A percentile compares a stretch with the other conserved stretches of the same genome.
phyloP scores from a whole-genome alignment of 2,113 vertebrate species.

The Tursiops truncatus region DNA sequence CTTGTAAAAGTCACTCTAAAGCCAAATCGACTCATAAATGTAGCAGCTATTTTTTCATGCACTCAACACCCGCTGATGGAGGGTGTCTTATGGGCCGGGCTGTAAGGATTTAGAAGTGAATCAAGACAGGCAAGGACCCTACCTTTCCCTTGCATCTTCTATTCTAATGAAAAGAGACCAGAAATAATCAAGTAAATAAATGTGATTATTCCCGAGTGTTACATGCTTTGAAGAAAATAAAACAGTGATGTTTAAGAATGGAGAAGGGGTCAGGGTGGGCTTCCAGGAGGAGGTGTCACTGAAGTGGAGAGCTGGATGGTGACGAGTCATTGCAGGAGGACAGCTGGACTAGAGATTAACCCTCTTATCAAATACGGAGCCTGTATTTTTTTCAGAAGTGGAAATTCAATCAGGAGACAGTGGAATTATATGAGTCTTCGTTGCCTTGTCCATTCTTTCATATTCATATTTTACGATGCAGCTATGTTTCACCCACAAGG shows the following conservation, averaged over 20 bases:
- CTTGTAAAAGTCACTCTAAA: neutral
- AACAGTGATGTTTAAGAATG: neutral
- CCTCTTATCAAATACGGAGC: neutral
- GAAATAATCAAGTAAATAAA: neutral
- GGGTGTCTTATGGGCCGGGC: too few relatives aligned
- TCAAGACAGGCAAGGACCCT: neutral
- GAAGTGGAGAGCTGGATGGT: neutral
- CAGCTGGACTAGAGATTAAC: too few relatives aligned
- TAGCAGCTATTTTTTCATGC: neutral
- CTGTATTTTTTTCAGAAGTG: neutral
- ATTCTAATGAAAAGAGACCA: neutral
- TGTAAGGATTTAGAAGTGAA: neutral
- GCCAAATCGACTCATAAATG: neutral
- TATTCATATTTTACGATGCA: neutral
- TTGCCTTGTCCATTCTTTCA: rapidly evolving
- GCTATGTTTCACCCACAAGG: neutral
- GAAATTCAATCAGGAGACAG: neutral
- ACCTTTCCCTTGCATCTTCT: neutral
- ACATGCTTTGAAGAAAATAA: neutral
- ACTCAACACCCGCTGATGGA: neutral
- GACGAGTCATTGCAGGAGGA: neutral
- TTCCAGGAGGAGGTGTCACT: neutral
- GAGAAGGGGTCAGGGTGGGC: neutral
- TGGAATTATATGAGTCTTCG: neutral
- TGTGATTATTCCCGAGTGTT: neutral